Evolutionary conservation across 2,888 invertebrate species (phyloP).

Genomic region (Palloptera scutellata): DNA sequence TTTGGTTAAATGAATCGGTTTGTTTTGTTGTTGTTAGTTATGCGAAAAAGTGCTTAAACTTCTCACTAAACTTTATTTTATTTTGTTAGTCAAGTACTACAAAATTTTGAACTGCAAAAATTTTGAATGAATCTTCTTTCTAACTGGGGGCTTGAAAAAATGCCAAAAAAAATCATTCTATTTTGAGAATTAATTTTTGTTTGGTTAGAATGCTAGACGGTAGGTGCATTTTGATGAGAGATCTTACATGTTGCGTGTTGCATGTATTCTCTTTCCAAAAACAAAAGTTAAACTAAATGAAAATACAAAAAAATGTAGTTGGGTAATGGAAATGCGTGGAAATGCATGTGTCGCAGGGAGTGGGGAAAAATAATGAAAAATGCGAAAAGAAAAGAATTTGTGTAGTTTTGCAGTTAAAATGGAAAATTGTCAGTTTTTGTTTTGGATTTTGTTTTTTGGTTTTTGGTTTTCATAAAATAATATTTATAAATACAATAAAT

Average conservation of each 20-base stretch:
- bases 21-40: slow-evolving; percentile 32
- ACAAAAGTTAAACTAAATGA: neutral
- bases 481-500: slow-evolving; percentile 2
- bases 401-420: slow-evolving; percentile 30
- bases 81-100: neutral
- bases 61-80: neutral
- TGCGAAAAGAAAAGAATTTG: slow-evolving; percentile 35
- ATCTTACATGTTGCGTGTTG: neutral
- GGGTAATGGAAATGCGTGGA: slow-evolving; percentile 1
- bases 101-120: too few species aligned
- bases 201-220: neutral
- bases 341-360: neutral
- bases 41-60: slow-evolving; percentile 16
- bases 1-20: slow-evolving; percentile 51
- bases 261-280: neutral
- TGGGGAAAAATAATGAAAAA: slow-evolving; percentile 23
- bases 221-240: neutral
- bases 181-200: neutral
- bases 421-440: slow-evolving; percentile 13
- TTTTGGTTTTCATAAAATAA: slow-evolving; percentile 12
- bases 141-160: too few species aligned
- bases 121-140: too few species aligned
- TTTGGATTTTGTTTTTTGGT: slow-evolving; percentile 6
- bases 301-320: slow-evolving; percentile 1
- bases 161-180: too few species aligned